Evolutionary conservation across 2,888 invertebrate species (phyloP).

Genomic region (Acrocyrtus sp.): DNA sequence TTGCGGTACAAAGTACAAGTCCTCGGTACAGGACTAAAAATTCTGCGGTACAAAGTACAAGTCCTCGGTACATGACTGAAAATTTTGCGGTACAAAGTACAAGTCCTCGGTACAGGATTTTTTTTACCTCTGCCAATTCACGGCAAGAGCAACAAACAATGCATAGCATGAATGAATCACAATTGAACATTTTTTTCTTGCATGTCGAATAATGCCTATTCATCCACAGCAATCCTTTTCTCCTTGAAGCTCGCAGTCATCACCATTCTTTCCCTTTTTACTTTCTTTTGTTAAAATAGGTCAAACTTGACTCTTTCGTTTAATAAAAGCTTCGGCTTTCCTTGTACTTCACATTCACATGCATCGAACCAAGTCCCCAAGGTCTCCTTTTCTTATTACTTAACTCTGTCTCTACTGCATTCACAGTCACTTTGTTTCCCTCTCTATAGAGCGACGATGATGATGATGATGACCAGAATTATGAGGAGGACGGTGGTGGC

Average conservation of each 20-base stretch:
- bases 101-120: too few species aligned
- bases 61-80: too few species aligned
- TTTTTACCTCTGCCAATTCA: not conserved
- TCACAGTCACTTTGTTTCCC: constrained; percentile 3
- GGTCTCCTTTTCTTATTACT: constrained; percentile 49
- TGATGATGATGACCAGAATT: not conserved
- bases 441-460: too few species aligned
- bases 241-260: not conserved
- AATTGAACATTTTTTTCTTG: too few species aligned
- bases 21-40: too few species aligned
- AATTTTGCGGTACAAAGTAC: too few species aligned
- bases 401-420: constrained; percentile 20
- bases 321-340: constrained; percentile 22
- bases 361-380: constrained; percentile 26
- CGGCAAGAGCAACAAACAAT: not conserved
- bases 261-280: not conserved
- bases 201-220: not conserved
- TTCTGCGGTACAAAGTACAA: too few species aligned
- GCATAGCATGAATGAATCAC: not conserved
- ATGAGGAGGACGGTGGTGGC: not conserved
- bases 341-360: not conserved
- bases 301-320: constrained; percentile 2
- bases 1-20: too few species aligned
- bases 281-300: not conserved
- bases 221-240: not conserved